phyloP scores from a whole-genome alignment of 2,113 vertebrate genomes.

The Ondatra zibethicus region DNA sequence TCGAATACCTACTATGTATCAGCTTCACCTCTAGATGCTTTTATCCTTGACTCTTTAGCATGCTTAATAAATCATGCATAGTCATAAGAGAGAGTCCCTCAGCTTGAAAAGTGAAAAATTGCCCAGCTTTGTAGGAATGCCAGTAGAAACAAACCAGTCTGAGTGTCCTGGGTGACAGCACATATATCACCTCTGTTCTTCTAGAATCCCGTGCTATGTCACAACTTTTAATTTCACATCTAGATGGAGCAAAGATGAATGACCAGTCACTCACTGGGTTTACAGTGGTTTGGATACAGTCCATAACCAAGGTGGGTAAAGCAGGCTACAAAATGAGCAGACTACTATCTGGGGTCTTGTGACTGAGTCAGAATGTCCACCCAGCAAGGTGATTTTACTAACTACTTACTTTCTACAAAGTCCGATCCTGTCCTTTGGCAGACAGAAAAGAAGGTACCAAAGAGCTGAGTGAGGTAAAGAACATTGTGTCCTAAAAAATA shows the following conservation, averaged over 20 bases:
- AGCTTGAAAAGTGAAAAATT: conserved; percentile 33
- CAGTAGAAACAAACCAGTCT: conserved; percentile 19
- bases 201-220: not conserved
- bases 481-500: not conserved
- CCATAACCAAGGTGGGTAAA: not conserved
- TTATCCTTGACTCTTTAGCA: not conserved
- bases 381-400: not conserved
- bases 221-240: not conserved
- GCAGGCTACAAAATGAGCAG: not conserved
- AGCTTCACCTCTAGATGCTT: not conserved
- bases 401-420: conserved; percentile 8
- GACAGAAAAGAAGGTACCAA: not conserved
- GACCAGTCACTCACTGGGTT: not conserved
- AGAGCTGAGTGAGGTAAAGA: not conserved
- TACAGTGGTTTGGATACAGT: not conserved
- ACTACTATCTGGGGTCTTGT: not conserved
- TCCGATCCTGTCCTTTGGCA: not conserved
- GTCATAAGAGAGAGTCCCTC: not conserved
- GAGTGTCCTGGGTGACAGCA: not conserved
- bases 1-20: not conserved
- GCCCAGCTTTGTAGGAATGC: not conserved
- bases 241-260: not conserved
- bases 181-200: not conserved
- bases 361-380: not conserved
- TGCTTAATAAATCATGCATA: not conserved